Base-by-base conservation (phyloP, 2,113 vertebrate species). In the Thymallus thymallus region DNA sequence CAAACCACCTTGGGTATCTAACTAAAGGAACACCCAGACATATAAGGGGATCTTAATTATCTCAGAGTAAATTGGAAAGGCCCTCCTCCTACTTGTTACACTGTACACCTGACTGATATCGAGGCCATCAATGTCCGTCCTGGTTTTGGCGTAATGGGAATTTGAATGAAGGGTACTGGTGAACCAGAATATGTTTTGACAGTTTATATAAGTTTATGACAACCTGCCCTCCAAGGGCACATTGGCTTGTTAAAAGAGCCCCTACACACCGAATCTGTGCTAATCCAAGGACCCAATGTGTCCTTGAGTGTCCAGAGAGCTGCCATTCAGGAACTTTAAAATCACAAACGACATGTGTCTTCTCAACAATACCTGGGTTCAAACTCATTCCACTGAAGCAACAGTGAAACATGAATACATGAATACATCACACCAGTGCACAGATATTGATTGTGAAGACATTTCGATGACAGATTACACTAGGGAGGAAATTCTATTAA, bases 31-130 rank as follows among this genome's bases (percentile, higher is more conserved):
- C 9, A 7, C 60, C 60, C 60, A 12, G 22, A 62, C 22, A 24
- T 62, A 24, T 6, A n/a, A 35, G 7, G 35, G 78, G 72, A 74
- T 60, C 79, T 58, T 76, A 71, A 82, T 86, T 81, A 83, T 80
- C 70, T 75, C 55, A 51, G 62, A 75, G 13, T 4, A 20, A 81
- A 30, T 76, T 58, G 71, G 22, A 72, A 75, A 75, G 76, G 60
- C 60, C 71, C 79, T 74, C 60, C 83, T 81, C 80, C 78, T 77
- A 83, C 55, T 48, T 51, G 71, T 68, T 41, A 41, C 35, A 41
- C 35, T 41, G 35, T 45, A 80, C 79, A 78, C 76, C 79, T 82
- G 71, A 83, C 63, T 85, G 85, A 80, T 86, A 80, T 66, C n/a
- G 30, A 67, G 75, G 73, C 71, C 66, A 84, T 62, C 23, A 62